These are phyloP conservation scores for Amblyraja radiata DNA, from an alignment of 2,797 vertebrate species.

Conservation along the genomic window DNA sequence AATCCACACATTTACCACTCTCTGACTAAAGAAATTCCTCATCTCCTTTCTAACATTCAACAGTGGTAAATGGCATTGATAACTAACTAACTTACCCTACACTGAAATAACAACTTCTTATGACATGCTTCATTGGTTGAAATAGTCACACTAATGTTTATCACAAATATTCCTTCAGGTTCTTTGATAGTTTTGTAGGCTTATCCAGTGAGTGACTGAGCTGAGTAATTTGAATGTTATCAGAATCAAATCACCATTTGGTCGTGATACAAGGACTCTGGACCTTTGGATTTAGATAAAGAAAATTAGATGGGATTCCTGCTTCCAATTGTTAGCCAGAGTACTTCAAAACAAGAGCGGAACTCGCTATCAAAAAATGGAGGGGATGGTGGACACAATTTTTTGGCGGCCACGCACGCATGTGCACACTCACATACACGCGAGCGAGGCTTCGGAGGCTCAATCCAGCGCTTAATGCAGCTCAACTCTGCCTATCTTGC, in stretches of 20 bases:
- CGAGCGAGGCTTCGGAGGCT: too few species aligned
- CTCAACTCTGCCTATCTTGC: too few species aligned
- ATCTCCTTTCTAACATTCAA: too few species aligned
- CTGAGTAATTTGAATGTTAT: not conserved
- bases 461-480: too few species aligned
- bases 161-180: not conserved
- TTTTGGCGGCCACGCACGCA: too few species aligned
- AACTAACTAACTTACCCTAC: not conserved
- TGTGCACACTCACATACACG: too few species aligned
- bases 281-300: not conserved
- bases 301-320: not conserved
- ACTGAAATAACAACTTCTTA: not conserved
- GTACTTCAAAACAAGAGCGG: too few species aligned
- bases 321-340: not conserved
- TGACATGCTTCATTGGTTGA: not conserved
- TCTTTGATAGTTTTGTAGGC: not conserved
- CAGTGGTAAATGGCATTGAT: too few species aligned
- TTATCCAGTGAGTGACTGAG: not conserved
- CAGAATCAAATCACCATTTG: not conserved
- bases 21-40: too few species aligned
- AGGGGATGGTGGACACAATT: too few species aligned
- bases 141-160: not conserved
- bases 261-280: not conserved
- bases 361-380: too few species aligned
- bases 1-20: too few species aligned